Base-by-base conservation (phyloP, 2,888 invertebrate species). In the Carabus problematicus region DNA sequence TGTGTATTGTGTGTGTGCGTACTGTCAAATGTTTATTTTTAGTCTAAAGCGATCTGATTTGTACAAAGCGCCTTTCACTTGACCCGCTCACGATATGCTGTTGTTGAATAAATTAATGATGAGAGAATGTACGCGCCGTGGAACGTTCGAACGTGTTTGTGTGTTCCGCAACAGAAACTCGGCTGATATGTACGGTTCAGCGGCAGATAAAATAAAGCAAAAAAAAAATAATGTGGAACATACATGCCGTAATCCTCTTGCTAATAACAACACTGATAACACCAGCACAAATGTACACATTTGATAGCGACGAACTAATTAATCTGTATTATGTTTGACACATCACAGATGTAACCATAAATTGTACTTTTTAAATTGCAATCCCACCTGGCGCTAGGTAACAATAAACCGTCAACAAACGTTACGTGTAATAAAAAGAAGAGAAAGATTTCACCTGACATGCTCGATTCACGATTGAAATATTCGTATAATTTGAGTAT, bases 11-110 rank as follows among this genome's bases (percentile, higher is more conserved):
- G 14, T 45, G 19, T 14, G 52, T 52, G 16, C 16, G 52, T 52
- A 19, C 9, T 52, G 52, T 52, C 52, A 52, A 52, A 52, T 52
- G 52, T 52, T 52, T 52, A 52, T 52, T 52, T 52, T 52, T 52
- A 52, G 52, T 16, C 52, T 11, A 9, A 56, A 29, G 39, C 56
- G 56, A 3, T 56, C 29, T 56, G 56, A 56, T 56, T 49, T 52
- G 52, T 18, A 52, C 16, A 18, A 16, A 52, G 9, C 16, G 18
- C 11, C 11, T 52, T 52, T 16, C 52, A 52, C 52, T 52, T 52
- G 52, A 18, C 11, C 19, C 18, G 52, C 9, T 52, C 19, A 14
- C 52, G 9, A 4, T 29, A 29, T 29, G 6, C 2, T 29, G 29
- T 29, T 29, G 29, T 29, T 29, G 29, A 29, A 29, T 29, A 29